phyloP scores from a whole-genome alignment of 1,140 invertebrate genomes.

The Coboldia fuscipes region DNA sequence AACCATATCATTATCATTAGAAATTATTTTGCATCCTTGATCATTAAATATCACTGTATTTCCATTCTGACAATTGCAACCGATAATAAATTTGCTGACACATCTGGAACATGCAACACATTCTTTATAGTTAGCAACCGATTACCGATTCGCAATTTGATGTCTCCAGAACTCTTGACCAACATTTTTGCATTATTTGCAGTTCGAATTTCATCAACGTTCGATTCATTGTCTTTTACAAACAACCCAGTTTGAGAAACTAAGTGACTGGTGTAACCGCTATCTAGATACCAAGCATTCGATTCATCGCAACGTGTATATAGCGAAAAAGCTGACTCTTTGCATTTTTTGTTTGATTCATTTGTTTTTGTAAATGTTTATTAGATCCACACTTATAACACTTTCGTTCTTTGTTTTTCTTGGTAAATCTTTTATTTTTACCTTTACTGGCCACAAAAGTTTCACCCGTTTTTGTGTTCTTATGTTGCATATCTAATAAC shows the following conservation, averaged over 20 bases:
- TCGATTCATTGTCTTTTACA: slow-evolving; percentile 2
- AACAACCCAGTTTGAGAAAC: slow-evolving; percentile 7
- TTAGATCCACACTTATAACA: too few species aligned
- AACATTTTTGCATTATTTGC: slow-evolving; percentile 11
- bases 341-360: too few species aligned
- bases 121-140: background rate
- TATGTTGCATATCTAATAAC: background rate
- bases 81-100: slow-evolving; percentile 3
- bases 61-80: slow-evolving; percentile 2
- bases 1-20: background rate
- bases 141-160: slow-evolving; percentile 6
- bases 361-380: too few species aligned
- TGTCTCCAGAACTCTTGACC: slow-evolving; percentile 10
- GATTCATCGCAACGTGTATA: too few species aligned
- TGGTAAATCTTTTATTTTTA: too few species aligned
- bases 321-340: too few species aligned
- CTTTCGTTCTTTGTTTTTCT: too few species aligned
- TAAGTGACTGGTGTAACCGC: background rate
- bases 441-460: too few species aligned
- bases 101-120: slow-evolving; percentile 3
- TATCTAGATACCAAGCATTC: background rate
- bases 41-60: slow-evolving; percentile 2
- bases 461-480: too few species aligned
- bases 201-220: slow-evolving; percentile 11
- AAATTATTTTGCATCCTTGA: background rate